Base-by-base conservation (phyloP, 2,113 vertebrate species). In the Hystrix brachyura region DNA sequence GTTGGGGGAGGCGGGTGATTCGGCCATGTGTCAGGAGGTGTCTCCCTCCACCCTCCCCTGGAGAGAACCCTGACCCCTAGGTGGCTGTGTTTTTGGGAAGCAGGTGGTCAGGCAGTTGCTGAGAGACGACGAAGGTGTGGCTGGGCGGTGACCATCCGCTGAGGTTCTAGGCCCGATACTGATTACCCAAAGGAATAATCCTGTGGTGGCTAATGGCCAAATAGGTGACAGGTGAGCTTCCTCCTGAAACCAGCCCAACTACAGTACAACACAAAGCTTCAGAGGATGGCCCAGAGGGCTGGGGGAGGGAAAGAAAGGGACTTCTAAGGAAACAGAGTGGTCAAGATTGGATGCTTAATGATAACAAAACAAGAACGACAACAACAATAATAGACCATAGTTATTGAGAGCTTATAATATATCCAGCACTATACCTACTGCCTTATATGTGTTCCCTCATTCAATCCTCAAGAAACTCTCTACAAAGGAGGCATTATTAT, bases 11-110 rank as follows among this genome's bases (percentile, higher is more conserved):
- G 25, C 59, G 60, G 67, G 86, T 98, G 97, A 96, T 86, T 94
- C 97, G 97, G 94, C 91, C 76, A 57, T 95, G 96, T 97, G 95
- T 97, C 97, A 97, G 96, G 93, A 96, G 95, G 87, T 93, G 12
- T 88, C 91, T 94, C 90, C 92, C 72, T 97, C 92, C 91, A 69
- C 88, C 90, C 59, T 97, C 7, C 92, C 97, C 92, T 92, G 29
- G 62, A 57, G 87, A 95, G 69, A 96, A 76, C 43, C 84, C 82
- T 97, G 78, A 95, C 90, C 96, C 94, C 65, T 94, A n/a, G 60
- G 67, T 90, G 81, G 76, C 67, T 94, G 89, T 55, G 71, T 78
- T 93, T 96, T 51, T 43, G 80, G 93, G 91, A 95, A 87, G n/a
- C 21, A 89, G 92, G 57, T 83, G 59, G 78, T 91, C 67, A 89